Evolutionary conservation across 53 echinoderm and acorn worm species (phyloP).

Genomic region (Henricia sp.): DNA sequence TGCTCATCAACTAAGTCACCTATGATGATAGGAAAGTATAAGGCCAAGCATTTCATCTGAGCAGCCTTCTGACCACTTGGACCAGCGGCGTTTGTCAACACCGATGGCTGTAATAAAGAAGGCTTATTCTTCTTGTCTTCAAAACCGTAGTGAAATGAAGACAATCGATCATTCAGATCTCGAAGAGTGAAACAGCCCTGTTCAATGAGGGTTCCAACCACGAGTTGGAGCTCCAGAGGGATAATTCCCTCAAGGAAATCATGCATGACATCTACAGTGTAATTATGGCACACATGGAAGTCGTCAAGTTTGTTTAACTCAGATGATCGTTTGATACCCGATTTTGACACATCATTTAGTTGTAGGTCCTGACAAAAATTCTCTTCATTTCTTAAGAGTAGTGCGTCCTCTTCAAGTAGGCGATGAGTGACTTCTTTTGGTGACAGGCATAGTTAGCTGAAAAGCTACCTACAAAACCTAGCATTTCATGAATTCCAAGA

Average conservation of each 20-base stretch:
- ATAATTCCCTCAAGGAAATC: conserved; percentile 73
- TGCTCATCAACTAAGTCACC: conserved; percentile 56
- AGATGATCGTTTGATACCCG: conserved; percentile 62
- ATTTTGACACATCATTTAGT: conserved; percentile 37
- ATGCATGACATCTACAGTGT: conserved; percentile 67
- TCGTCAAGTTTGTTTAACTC: conserved; percentile 47
- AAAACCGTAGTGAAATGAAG: conserved; percentile 53
- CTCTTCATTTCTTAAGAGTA: conserved; percentile 47
- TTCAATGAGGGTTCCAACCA: conserved; percentile 42
- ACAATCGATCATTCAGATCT: conserved; percentile 50
- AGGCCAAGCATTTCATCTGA: conserved; percentile 56
- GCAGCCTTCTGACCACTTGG: conserved; percentile 66
- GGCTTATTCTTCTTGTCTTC: conserved; percentile 55
- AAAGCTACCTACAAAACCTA: conserved; percentile 64
- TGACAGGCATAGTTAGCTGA: conserved; percentile 52
- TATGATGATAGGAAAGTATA: conserved; percentile 52
- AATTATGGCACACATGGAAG: conserved; percentile 63
- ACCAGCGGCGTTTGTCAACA: conserved; percentile 49
- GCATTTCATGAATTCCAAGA: conserved; percentile 52
- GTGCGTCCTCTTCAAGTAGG: conserved; percentile 35
- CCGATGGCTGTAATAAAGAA: conserved; percentile 39
- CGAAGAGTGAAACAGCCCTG: conserved; percentile 41
- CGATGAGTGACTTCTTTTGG: conserved; percentile 8
- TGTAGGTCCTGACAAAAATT: conserved; percentile 36
- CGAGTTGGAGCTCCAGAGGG: conserved; percentile 65